Percentiles rank a stretch among this genome's conserved stretches.
Evolutionary conservation across 2,888 invertebrate genomes (phyloP).

Genomic region (Cerastis rubricosa): DNA sequence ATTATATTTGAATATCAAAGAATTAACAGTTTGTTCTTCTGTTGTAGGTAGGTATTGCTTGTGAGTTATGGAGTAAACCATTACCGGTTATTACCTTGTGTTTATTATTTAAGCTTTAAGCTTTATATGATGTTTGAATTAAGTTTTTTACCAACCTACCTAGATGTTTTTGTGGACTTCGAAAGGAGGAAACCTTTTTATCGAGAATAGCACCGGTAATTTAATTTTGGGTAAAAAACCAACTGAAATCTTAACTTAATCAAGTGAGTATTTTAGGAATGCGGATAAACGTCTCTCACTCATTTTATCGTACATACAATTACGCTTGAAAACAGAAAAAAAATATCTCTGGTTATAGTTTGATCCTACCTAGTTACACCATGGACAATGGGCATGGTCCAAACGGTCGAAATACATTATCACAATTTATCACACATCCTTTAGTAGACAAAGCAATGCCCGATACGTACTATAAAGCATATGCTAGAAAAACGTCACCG

Average conservation of each 20-base stretch:
- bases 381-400: background rate
- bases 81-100: too few species aligned
- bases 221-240: slow-evolving; percentile 45
- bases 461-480: background rate
- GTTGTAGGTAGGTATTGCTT: background rate
- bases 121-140: background rate
- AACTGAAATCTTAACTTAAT: background rate
- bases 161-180: slow-evolving; percentile 57
- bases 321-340: background rate
- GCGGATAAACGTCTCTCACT: background rate
- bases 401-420: background rate
- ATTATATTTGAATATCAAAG: background rate
- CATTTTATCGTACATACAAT: background rate
- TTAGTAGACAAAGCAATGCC: slow-evolving; percentile 10
- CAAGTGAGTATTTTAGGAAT: background rate
- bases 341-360: background rate
- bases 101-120: slow-evolving; percentile 8
- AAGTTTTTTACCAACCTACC: background rate
- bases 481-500: slow-evolving; percentile 18
- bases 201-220: slow-evolving; percentile 49
- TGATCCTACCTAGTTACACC: background rate
- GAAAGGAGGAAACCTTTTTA: slow-evolving; percentile 75
- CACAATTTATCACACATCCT: slow-evolving; percentile 8
- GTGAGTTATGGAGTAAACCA: too few species aligned
- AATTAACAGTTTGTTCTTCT: background rate